A percentile compares a stretch with the other conserved stretches of the same genome.
These are phyloP conservation scores for Heliocidaris tuberculata DNA, from an alignment of 35 echinoderm and acorn worm species.

Conservation along the genomic window DNA sequence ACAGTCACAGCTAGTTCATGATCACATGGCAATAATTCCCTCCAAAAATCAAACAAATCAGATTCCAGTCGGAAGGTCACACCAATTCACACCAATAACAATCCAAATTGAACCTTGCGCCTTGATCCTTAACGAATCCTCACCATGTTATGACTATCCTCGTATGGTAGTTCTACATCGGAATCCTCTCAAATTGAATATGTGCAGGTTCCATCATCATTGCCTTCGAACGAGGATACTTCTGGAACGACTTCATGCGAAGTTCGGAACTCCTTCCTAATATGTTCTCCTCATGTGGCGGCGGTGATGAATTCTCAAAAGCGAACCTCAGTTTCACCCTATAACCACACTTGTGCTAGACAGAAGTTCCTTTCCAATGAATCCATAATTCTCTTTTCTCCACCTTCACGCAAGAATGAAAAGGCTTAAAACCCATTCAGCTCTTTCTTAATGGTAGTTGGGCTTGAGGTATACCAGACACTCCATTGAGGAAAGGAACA, in stretches of 20 bases:
- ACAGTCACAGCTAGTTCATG: not conserved
- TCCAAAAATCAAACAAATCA: not conserved
- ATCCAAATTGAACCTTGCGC: not conserved
- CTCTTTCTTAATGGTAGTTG: not conserved
- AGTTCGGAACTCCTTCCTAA: not conserved
- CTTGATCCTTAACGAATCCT: not conserved
- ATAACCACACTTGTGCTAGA: not conserved
- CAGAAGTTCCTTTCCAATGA: not conserved
- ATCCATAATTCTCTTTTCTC: not conserved
- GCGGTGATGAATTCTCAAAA: not conserved
- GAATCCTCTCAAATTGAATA: not conserved
- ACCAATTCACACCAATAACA: not conserved
- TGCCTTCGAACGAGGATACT: not conserved
- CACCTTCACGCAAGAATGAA: not conserved
- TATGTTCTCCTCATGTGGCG: not conserved
- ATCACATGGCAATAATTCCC: not conserved
- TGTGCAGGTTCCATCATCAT: not conserved
- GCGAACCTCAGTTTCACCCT: not conserved
- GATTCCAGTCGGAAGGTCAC: not conserved
- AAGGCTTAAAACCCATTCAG: not conserved
- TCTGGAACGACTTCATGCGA: not conserved
- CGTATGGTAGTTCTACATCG: not conserved
- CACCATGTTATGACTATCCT: not conserved
- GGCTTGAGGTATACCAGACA: not conserved
- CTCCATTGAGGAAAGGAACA: not conserved